Conservation (phyloP, 2,888 invertebrate species). For the Pimpla rufipes region DNA sequence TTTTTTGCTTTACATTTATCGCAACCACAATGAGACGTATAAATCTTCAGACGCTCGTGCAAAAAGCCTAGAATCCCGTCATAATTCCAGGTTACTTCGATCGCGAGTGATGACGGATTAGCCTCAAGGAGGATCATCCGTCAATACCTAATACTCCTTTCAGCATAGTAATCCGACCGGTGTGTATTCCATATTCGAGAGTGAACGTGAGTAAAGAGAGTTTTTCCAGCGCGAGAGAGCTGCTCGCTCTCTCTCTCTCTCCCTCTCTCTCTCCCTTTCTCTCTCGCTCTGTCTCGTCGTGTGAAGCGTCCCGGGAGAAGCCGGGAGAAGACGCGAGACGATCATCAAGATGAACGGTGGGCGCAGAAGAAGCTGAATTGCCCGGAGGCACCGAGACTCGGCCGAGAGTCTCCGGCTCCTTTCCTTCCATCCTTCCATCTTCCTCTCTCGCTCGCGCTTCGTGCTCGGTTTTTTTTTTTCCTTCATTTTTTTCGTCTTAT, state of each 20-base stretch:
- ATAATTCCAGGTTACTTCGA: constrained; percentile 7
- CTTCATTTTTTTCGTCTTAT: constrained; percentile 50
- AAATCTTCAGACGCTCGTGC: neutral
- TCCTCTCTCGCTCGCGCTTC: constrained; percentile 54
- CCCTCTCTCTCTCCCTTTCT: too few relatives aligned
- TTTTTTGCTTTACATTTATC: too few relatives aligned
- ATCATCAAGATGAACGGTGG: constrained; percentile 63
- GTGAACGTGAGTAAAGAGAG: constrained; percentile 33
- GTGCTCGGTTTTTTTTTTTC: constrained; percentile 43
- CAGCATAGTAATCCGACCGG: constrained; percentile 27
- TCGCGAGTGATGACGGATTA: constrained; percentile 18
- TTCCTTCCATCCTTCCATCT: constrained; percentile 62
- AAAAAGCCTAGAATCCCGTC: neutral
- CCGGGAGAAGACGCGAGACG: constrained; percentile 46
- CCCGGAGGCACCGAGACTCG: constrained; percentile 71
- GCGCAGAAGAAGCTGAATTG: constrained; percentile 74
- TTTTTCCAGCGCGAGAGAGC: constrained; percentile 17
- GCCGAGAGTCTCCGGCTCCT: constrained; percentile 46
- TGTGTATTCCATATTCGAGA: constrained; percentile 11
- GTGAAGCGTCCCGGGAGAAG: constrained; percentile 45
- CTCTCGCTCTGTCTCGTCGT: neutral
- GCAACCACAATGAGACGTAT: too few relatives aligned
- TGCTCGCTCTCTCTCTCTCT: neutral
- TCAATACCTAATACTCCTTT: constrained; percentile 17
- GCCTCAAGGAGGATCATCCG: constrained; percentile 9